A percentile compares a stretch with the other conserved stretches of the same genome.
phyloP scores from a whole-genome alignment of 1,140 invertebrate genomes.

The Heliconius nattereri region DNA sequence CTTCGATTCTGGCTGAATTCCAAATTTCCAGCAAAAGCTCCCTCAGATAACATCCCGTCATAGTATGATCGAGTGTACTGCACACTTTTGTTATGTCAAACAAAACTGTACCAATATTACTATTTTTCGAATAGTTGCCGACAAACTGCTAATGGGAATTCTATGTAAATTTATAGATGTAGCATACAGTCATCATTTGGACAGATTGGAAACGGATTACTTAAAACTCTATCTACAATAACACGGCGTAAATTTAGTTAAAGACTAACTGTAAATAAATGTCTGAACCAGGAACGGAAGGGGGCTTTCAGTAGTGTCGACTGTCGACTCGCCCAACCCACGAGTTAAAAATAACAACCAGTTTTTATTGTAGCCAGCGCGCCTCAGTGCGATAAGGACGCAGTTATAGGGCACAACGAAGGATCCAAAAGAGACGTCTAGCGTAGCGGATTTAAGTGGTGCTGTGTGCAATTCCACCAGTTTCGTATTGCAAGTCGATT shows the following conservation, averaged over 20 bases:
- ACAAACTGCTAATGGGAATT: not conserved
- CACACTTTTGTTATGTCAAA: not conserved
- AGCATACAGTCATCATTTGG: too few relatives aligned
- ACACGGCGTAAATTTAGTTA: not conserved
- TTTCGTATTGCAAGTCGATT: constrained; percentile 66
- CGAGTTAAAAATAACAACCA: constrained; percentile 82
- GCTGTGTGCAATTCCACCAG: constrained; percentile 70
- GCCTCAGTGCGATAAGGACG: constrained; percentile 69
- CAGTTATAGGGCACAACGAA: constrained; percentile 55
- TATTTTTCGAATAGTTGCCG: not conserved
- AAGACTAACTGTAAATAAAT: constrained; percentile 35
- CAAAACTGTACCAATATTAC: not conserved
- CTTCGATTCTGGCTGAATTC: constrained; percentile 67
- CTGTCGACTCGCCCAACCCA: constrained; percentile 72
- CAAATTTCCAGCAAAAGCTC: constrained; percentile 55
- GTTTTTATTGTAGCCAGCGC: constrained; percentile 77
- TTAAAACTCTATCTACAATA: not conserved
- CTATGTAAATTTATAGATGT: not conserved
- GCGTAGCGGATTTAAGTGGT: constrained; percentile 72
- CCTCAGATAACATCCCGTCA: constrained; percentile 42
- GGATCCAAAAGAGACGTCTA: constrained; percentile 61
- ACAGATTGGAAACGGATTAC: not conserved
- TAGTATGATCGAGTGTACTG: not conserved
- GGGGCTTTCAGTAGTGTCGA: constrained; percentile 66
- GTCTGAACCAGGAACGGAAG: constrained; percentile 70